Percentiles rank a stretch among this genome's conserved stretches.
phyloP scores from a whole-genome alignment of 2,113 vertebrate genomes.

The Craseonycteris thonglongyai region DNA sequence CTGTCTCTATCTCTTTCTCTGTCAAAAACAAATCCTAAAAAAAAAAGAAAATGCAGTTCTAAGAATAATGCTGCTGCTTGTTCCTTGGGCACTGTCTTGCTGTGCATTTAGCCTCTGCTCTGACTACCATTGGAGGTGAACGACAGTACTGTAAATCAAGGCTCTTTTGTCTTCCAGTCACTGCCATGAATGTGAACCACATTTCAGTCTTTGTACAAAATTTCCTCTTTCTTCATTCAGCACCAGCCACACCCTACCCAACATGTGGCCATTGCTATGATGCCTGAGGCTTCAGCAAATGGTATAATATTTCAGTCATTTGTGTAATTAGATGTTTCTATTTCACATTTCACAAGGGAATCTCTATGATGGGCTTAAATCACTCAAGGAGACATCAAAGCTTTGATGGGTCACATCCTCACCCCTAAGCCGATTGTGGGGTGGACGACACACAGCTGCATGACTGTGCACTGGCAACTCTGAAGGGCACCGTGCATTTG shows the following conservation, averaged over 20 bases:
- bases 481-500: accelerated
- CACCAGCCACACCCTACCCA: accelerated
- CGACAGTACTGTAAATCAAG: background rate
- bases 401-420: background rate
- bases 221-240: background rate
- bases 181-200: background rate
- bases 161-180: background rate
- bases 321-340: background rate
- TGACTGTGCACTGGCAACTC: accelerated
- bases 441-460: background rate
- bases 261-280: background rate
- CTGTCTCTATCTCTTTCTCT: too few species aligned
- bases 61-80: background rate
- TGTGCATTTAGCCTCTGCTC: background rate
- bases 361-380: background rate
- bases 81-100: background rate
- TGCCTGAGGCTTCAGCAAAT: background rate
- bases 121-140: background rate
- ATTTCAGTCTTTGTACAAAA: background rate
- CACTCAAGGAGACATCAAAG: background rate
- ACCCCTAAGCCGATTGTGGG: background rate
- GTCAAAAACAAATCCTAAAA: too few species aligned
- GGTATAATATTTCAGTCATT: background rate
- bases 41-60: background rate
- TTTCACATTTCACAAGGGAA: background rate